Percentiles rank a stretch among this genome's conserved stretches.
These are phyloP conservation scores for Anthonomus grandis DNA, from an alignment of 1,140 invertebrate genomes.

Conservation along the genomic window DNA sequence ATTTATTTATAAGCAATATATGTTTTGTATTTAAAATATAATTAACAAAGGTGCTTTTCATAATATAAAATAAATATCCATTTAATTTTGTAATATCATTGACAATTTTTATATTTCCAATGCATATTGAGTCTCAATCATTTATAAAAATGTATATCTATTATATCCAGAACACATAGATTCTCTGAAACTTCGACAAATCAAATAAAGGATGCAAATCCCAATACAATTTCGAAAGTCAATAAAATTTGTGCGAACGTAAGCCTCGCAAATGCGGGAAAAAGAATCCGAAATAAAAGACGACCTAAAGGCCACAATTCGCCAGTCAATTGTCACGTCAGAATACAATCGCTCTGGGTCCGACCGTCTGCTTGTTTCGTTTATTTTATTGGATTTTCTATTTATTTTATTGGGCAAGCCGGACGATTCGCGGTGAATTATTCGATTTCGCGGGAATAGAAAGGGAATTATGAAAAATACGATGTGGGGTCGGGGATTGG, in stretches of 20 bases:
- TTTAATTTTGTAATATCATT: too few relatives aligned
- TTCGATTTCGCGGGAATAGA: conserved; percentile 22
- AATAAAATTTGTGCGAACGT: conserved; percentile 18
- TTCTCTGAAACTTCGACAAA: neutral
- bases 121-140: too few relatives aligned
- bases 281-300: conserved; percentile 27
- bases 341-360: conserved; percentile 31
- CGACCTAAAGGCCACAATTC: conserved; percentile 27
- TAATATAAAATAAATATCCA: too few relatives aligned
- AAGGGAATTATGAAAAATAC: conserved; percentile 25
- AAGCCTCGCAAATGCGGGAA: conserved; percentile 1
- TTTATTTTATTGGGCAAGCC: conserved; percentile 20
- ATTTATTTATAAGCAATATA: too few relatives aligned
- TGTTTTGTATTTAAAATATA: too few relatives aligned
- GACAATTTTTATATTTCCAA: too few relatives aligned
- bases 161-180: too few relatives aligned
- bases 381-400: conserved; percentile 33
- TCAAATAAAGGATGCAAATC: conserved; percentile 12
- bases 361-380: conserved; percentile 22
- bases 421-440: conserved; percentile 20
- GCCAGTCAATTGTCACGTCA: conserved; percentile 37
- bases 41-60: too few relatives aligned
- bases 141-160: too few relatives aligned
- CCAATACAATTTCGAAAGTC: conserved; percentile 12
- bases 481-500: conserved; percentile 3